These are phyloP conservation scores for Rhynchonema sp. DNA, from an alignment of 2,888 invertebrate species.

Conservation along the genomic window DNA sequence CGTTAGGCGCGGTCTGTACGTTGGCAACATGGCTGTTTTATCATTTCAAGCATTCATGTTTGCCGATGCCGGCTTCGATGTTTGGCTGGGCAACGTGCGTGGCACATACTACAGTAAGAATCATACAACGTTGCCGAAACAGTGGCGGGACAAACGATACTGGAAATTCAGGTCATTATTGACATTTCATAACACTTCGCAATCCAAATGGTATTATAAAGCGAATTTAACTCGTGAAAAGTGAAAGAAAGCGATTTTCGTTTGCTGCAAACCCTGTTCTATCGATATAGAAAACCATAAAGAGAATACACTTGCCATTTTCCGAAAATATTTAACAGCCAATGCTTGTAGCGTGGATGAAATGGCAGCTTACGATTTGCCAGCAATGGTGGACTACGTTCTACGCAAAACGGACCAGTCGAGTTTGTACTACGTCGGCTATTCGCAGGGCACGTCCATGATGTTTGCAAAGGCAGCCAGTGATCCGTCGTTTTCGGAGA, in stretches of 20 bases:
- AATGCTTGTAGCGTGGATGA: slow-evolving; percentile 52
- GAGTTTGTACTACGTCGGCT: slow-evolving; percentile 54
- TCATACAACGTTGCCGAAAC: not conserved
- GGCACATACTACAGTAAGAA: not conserved
- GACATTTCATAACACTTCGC: no score
- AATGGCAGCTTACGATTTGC: slow-evolving; percentile 60
- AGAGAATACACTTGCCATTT: no score
- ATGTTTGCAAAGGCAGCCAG: slow-evolving; percentile 25
- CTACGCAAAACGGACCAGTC: slow-evolving; percentile 38
- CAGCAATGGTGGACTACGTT: slow-evolving; percentile 57
- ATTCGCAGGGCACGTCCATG: slow-evolving; percentile 54
- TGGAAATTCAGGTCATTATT: not conserved
- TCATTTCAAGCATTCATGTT: not conserved
- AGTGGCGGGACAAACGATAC: not conserved
- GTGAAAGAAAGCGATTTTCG: no score
- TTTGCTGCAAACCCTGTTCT: no score
- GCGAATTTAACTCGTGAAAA: no score
- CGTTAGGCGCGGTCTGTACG: no score
- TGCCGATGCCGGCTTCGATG: not conserved
- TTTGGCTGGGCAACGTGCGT: not conserved
- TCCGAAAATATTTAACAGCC: not conserved
- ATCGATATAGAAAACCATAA: no score
- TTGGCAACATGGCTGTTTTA: no score
- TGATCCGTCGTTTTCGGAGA: slow-evolving; percentile 17
- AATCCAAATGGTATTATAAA: no score